Evolutionary conservation across 2,797 vertebrate genomes (phyloP).

Genomic region (Chaetodon trifasciatus): DNA sequence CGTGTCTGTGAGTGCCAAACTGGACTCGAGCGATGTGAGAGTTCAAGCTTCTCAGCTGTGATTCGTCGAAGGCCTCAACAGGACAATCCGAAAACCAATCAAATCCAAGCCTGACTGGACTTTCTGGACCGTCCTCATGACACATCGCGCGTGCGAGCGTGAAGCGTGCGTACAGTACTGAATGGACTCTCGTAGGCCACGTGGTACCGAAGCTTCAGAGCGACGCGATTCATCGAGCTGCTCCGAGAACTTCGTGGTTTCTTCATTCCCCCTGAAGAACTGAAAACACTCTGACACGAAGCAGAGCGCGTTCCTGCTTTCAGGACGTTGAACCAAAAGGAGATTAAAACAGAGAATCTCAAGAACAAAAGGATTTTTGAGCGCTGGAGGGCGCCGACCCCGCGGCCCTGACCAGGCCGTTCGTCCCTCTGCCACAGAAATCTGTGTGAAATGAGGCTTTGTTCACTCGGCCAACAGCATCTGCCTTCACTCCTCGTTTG

Average conservation of each 20-base stretch:
- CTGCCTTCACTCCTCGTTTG: slow-evolving; percentile 4
- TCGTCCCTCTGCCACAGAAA: neutral
- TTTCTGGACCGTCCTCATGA: slow-evolving; percentile 27
- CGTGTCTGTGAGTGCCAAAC: neutral
- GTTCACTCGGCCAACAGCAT: slow-evolving; percentile 7
- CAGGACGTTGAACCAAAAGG: neutral
- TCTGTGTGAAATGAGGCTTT: slow-evolving; percentile 13
- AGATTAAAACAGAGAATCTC: neutral
- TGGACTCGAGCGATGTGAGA: neutral
- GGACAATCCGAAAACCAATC: slow-evolving; percentile 34
- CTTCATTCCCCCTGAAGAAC: neutral
- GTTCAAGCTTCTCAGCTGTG: slow-evolving; percentile 41
- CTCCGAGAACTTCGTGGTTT: neutral
- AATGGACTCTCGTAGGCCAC: slow-evolving; percentile 16
- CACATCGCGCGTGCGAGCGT: neutral
- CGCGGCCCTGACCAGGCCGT: neutral
- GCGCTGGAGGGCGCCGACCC: neutral
- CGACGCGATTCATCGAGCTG: neutral
- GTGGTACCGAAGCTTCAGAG: slow-evolving; percentile 21
- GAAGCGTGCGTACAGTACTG: slow-evolving; percentile 28
- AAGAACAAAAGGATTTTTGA: neutral
- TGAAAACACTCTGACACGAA: neutral
- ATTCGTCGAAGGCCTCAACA: slow-evolving; percentile 53
- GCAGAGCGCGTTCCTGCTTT: neutral
- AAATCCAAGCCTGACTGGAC: neutral